phyloP scores from a whole-genome alignment of 1,140 invertebrate genomes.

The Babylonia areolata region DNA sequence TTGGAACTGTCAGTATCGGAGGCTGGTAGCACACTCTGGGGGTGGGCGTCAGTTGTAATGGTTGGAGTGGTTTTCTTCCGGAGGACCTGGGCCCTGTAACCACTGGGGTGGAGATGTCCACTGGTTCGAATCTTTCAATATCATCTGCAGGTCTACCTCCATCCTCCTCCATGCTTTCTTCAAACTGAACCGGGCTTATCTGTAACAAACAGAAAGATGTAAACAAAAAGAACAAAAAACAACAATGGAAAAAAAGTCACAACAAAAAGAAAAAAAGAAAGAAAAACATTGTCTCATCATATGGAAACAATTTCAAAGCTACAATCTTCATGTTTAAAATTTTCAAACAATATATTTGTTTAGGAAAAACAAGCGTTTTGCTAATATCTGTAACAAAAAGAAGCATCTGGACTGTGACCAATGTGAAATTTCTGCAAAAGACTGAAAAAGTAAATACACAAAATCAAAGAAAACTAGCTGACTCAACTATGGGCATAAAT shows the following conservation, averaged over 20 bases:
- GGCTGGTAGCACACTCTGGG: not conserved
- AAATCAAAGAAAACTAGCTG: too few relatives aligned
- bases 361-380: too few relatives aligned
- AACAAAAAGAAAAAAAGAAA: not conserved
- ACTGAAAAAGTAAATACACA: too few relatives aligned
- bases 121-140: not conserved
- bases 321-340: too few relatives aligned
- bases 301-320: too few relatives aligned
- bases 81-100: not conserved
- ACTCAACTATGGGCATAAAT: too few relatives aligned
- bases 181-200: not conserved
- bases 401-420: too few relatives aligned
- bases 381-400: too few relatives aligned
- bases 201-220: not conserved
- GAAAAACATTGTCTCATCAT: too few relatives aligned
- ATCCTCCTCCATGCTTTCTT: not conserved
- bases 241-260: not conserved
- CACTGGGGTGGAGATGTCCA: not conserved
- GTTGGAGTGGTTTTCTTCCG: not conserved
- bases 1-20: not conserved
- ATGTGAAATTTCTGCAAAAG: too few relatives aligned
- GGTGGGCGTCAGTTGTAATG: not conserved
- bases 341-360: too few relatives aligned
- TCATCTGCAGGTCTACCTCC: not conserved
- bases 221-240: not conserved